Conservation (phyloP, 2,888 invertebrate genomes). For the Heliconius hortense region DNA sequence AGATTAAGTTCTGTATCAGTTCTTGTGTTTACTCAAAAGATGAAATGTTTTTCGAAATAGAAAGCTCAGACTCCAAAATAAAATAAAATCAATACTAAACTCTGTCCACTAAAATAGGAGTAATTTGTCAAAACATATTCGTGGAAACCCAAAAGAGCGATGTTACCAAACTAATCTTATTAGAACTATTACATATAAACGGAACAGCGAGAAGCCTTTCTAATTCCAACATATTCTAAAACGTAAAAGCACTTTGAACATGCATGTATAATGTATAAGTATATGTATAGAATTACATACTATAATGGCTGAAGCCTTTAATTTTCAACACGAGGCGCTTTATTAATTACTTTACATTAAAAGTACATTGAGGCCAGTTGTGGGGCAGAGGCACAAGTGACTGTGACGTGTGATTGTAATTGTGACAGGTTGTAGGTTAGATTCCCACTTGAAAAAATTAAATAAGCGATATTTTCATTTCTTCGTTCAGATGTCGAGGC, state of each 20-base stretch:
- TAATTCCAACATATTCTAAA: slow-evolving; percentile 3
- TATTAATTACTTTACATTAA: slow-evolving; percentile 1
- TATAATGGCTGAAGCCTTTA: slow-evolving; percentile 3
- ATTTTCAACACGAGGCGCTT: neutral
- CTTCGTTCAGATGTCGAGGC: too few relatives aligned
- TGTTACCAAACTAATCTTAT: neutral
- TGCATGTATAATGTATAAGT: neutral
- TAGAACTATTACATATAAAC: slow-evolving; percentile 14
- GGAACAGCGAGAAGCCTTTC: slow-evolving; percentile 10
- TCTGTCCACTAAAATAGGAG: neutral
- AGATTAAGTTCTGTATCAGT: too few relatives aligned
- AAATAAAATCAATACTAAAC: neutral
- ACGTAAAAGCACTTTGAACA: slow-evolving; percentile 9
- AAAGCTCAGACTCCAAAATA: neutral
- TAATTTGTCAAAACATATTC: slow-evolving; percentile 2
- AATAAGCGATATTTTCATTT: too few relatives aligned
- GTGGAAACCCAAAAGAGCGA: neutral
- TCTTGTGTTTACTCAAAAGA: neutral
- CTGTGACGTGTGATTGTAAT: too few relatives aligned
- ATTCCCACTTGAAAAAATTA: too few relatives aligned
- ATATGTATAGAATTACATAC: slow-evolving; percentile 1
- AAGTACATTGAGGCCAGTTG: too few relatives aligned
- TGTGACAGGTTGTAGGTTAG: too few relatives aligned
- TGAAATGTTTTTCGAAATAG: too few relatives aligned
- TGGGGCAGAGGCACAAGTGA: too few relatives aligned